These are phyloP conservation scores for Crypturellus tataupa DNA, from an alignment of 2,797 vertebrate species.

Conservation along the genomic window DNA sequence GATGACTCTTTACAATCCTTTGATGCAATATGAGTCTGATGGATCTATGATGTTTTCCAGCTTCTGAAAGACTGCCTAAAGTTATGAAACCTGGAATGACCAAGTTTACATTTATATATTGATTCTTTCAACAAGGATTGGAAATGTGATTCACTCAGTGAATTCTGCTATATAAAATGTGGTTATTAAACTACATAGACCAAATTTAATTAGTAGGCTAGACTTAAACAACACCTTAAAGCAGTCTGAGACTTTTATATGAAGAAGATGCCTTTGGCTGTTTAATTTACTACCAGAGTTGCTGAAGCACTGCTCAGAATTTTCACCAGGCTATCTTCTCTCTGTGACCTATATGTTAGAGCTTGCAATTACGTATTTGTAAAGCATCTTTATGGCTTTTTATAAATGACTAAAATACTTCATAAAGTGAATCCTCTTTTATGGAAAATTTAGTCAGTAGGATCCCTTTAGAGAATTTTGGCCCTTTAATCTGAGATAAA, in stretches of 20 bases:
- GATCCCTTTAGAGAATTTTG: background rate
- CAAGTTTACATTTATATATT: background rate
- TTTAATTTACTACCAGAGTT: background rate
- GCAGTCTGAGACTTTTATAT: background rate
- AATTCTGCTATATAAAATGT: background rate
- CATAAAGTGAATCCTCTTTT: background rate
- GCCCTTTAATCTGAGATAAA: background rate
- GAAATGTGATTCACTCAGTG: background rate
- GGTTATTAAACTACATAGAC: background rate
- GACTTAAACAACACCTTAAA: background rate
- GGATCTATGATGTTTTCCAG: background rate
- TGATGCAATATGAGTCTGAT: background rate
- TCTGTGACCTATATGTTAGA: background rate
- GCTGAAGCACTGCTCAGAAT: background rate
- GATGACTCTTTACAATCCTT: background rate
- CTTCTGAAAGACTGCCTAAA: background rate
- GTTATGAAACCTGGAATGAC: background rate
- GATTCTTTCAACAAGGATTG: background rate
- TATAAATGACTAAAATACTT: background rate
- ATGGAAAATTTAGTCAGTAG: background rate
- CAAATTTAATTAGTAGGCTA: conserved; percentile 17
- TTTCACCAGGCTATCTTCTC: background rate
- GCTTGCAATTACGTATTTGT: background rate
- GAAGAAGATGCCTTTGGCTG: background rate
- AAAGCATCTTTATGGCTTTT: background rate